These are phyloP conservation scores for Trochalopteron elliotii DNA, from an alignment of 2,113 vertebrate genomes.

Conservation along the genomic window DNA sequence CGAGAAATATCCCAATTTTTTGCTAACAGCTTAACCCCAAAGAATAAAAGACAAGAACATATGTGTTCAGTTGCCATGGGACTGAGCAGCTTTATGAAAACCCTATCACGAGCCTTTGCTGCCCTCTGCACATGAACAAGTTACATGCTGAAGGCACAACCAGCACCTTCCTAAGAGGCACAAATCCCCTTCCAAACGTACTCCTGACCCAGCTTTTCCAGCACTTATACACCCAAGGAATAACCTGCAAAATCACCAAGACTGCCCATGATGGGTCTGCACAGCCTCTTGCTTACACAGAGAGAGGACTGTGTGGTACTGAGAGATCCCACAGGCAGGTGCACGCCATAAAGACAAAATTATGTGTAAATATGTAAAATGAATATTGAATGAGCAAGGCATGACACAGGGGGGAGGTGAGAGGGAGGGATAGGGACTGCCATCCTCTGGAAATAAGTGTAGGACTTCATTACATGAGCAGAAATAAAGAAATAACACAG, in stretches of 20 bases:
- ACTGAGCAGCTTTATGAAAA: background rate
- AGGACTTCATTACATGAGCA: slow-evolving; percentile 1
- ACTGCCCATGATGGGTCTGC: background rate
- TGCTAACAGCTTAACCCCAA: background rate
- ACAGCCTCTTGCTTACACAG: background rate
- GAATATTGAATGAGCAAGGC: background rate
- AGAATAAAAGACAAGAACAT: background rate
- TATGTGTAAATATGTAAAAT: background rate
- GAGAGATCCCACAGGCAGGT: background rate
- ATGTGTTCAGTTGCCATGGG: background rate
- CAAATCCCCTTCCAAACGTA: background rate
- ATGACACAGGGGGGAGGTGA: background rate
- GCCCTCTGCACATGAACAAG: slow-evolving; percentile 23
- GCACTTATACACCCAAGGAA: background rate
- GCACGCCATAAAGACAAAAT: background rate
- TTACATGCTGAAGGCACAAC: background rate
- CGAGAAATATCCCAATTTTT: background rate
- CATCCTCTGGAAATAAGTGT: slow-evolving; percentile 2
- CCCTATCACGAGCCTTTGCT: slow-evolving; percentile 13
- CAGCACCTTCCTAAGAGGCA: background rate
- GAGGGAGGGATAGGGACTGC: background rate
- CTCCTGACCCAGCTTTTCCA: background rate
- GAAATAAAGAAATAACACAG: slow-evolving; percentile 45
- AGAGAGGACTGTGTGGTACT: background rate
- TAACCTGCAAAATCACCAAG: background rate